phyloP scores from a whole-genome alignment of 2,797 vertebrate species.

The Cephalopachus bancanus region DNA sequence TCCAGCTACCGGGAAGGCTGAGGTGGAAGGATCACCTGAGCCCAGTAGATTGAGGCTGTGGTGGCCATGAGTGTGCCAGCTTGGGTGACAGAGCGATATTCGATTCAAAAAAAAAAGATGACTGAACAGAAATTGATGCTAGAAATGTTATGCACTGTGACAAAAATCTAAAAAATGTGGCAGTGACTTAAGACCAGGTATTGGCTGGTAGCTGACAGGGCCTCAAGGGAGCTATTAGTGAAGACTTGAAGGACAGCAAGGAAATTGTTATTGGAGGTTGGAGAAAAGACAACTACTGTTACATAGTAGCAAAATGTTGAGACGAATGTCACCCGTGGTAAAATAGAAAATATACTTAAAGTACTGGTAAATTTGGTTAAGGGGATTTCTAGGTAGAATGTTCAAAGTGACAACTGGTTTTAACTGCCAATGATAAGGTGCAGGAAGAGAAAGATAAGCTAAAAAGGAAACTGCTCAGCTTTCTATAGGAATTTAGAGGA shows the following conservation, averaged over 20 bases:
- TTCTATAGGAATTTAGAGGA: neutral
- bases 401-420: neutral
- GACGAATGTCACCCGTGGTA: neutral
- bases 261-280: neutral
- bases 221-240: neutral
- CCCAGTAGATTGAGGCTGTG: too few relatives aligned
- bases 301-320: neutral
- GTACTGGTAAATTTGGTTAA: neutral
- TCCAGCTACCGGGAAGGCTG: too few relatives aligned
- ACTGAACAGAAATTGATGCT: neutral
- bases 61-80: too few relatives aligned
- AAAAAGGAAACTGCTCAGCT: neutral
- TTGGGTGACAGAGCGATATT: too few relatives aligned
- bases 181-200: neutral
- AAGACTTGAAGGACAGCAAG: neutral
- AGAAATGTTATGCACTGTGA: neutral
- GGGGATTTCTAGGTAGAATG: neutral
- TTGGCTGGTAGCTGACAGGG: neutral
- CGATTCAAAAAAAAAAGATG: neutral
- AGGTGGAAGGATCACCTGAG: too few relatives aligned
- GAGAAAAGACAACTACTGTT: neutral
- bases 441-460: neutral
- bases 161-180: conserved; percentile 13
- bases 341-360: conserved; percentile 28
- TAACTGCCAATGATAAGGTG: neutral